phyloP scores from a whole-genome alignment of 2,888 invertebrate genomes.

The Drosophila pseudotakahashii region DNA sequence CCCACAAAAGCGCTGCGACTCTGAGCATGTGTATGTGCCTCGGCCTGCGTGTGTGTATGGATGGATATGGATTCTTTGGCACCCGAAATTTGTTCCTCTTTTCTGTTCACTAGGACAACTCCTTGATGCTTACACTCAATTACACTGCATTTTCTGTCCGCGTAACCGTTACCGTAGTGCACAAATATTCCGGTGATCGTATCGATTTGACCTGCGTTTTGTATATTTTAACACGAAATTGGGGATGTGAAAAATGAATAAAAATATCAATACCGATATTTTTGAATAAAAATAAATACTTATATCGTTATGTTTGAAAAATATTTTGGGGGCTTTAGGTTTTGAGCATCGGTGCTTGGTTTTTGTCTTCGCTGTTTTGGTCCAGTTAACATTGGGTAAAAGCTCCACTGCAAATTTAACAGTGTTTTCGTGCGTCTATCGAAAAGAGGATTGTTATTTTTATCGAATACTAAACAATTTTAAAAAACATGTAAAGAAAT shows the following conservation, averaged over 20 bases:
- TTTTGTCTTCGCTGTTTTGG: too few species aligned
- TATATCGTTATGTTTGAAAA: too few species aligned
- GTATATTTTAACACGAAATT: slow-evolving; percentile 50
- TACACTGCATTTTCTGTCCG: slow-evolving; percentile 26
- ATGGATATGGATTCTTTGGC: slow-evolving; percentile 65
- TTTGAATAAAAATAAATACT: too few species aligned
- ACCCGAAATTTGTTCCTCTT: slow-evolving; percentile 58
- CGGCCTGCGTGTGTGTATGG: slow-evolving; percentile 28
- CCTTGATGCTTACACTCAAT: slow-evolving; percentile 32
- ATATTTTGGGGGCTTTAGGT: too few species aligned
- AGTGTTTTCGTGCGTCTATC: too few species aligned
- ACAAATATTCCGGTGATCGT: slow-evolving; percentile 11
- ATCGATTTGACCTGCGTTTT: slow-evolving; percentile 65
- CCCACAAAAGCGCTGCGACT: slow-evolving; percentile 57
- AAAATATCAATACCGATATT: too few species aligned
- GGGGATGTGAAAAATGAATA: too few species aligned
- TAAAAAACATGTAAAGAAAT: too few species aligned
- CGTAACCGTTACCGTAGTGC: slow-evolving; percentile 18
- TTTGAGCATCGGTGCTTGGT: too few species aligned
- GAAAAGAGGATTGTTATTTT: not conserved
- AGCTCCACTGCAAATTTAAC: too few species aligned
- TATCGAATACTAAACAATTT: not conserved
- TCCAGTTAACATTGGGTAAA: too few species aligned
- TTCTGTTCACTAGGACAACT: slow-evolving; percentile 40
- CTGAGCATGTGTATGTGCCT: slow-evolving; percentile 39